Evolutionary conservation across 1,140 invertebrate genomes (phyloP).

Genomic region (Philopotamus ludificatus): DNA sequence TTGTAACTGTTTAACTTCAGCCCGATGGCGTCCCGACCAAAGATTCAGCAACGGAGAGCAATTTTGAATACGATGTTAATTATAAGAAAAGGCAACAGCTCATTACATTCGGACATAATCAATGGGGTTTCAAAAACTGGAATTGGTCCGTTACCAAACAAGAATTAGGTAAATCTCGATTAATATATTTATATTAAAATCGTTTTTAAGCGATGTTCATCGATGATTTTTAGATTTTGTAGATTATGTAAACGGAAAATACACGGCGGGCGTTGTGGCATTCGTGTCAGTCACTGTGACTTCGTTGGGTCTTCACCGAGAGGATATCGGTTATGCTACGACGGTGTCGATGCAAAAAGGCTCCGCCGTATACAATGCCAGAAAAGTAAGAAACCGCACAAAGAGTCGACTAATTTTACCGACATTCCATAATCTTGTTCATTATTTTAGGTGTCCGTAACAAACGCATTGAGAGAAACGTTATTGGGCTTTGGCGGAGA

Average conservation of each 20-base stretch:
- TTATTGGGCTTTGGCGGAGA: constrained; percentile 51
- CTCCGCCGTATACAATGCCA: constrained; percentile 50
- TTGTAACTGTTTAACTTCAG: too few relatives aligned
- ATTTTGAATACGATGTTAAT: constrained; percentile 45
- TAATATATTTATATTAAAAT: not conserved
- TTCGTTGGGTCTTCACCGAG: constrained; percentile 50
- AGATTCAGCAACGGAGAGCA: constrained; percentile 42
- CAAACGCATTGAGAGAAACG: constrained; percentile 52
- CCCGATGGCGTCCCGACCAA: constrained; percentile 44
- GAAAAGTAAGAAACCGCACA: constrained; percentile 46
- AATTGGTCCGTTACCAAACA: constrained; percentile 54
- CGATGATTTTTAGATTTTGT: constrained; percentile 50
- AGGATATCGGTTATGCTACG: constrained; percentile 54
- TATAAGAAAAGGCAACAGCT: constrained; percentile 47
- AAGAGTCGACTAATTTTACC: not conserved
- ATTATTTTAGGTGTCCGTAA: constrained; percentile 50
- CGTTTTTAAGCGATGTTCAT: too few relatives aligned
- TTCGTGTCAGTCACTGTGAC: constrained; percentile 52
- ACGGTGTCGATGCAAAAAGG: constrained; percentile 47
- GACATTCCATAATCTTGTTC: constrained; percentile 12
- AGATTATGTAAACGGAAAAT: constrained; percentile 49
- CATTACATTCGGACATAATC: constrained; percentile 52
- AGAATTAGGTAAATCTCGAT: constrained; percentile 48
- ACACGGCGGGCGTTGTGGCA: constrained; percentile 49
- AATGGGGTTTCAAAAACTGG: constrained; percentile 57